Base-by-base conservation (phyloP, 2,113 vertebrate species). In the Hippocampus guttulatus region DNA sequence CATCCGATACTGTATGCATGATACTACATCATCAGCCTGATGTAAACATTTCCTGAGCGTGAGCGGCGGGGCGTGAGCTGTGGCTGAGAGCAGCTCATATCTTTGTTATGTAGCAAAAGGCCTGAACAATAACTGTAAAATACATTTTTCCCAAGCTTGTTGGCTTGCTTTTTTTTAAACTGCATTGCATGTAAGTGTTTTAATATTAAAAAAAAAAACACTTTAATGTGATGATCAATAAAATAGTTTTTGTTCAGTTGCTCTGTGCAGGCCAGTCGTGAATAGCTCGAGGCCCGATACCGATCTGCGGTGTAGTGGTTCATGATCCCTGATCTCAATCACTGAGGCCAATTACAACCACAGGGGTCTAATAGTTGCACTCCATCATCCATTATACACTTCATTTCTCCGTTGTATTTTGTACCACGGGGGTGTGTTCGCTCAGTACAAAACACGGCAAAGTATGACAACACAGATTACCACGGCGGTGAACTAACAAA, bases 361-460 rank as follows among this genome's bases (percentile, higher is more conserved):
- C 18, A 45, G 85, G 87, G 74, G 83, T 81, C 80, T 88, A 87
- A 83, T 85, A 70, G 72, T 69, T 78, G 68, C 79, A 75, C 55
- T 78, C 70, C 64, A 45, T 45, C 63, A 81, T 75, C 67, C 71
- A 78, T 77, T 60, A 70, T 64, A 75, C 72, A 55, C 73, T 73
- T 78, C 74, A 73, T 82, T 73, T 71, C 65, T 70, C 21, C 21
- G 52, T 75, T 89, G 83, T 82, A 76, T 87, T 85, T 79, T 65
- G 68, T 47, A 7, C 78, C 49, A 73, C 33, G 5, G 74, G 30
- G 74, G 66, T 78, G 69, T 30, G 23, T 67, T 79, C 73, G 73
- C 64, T 55, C 40, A 64, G 9, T 55, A 55, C 23, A 38, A 38
- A 38, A 38, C 33, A 38, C 1, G 33, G 33, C 33, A 38, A 38